phyloP scores from a whole-genome alignment of 30 jellyfish, hydroid and myxozoan species.

The Chironex yamaguchii region DNA sequence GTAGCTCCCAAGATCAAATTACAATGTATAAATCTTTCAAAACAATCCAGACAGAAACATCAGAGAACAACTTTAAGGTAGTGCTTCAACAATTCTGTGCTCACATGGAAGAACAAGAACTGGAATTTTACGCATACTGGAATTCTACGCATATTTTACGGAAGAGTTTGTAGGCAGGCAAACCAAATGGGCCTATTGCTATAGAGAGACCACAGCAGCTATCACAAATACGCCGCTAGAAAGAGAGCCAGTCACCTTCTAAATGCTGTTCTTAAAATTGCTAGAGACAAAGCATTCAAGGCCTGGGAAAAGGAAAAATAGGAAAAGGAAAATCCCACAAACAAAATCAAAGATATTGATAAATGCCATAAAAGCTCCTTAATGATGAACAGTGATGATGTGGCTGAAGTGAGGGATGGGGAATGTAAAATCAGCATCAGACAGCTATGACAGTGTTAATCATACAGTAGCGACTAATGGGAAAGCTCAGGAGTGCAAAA shows the following conservation, averaged over 20 bases:
- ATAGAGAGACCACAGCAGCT: constrained; percentile 41
- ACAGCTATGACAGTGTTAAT: background rate
- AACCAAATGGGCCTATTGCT: constrained; percentile 62
- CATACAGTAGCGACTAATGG: background rate
- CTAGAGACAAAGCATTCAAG: constrained; percentile 71
- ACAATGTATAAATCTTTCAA: constrained; percentile 5
- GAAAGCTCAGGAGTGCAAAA: constrained; percentile 5
- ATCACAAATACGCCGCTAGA: constrained; percentile 64
- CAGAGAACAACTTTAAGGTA: constrained; percentile 1
- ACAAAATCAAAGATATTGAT: constrained; percentile 45
- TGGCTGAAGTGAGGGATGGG: background rate
- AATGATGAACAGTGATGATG: background rate
- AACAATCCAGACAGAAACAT: constrained; percentile 31
- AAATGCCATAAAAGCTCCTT: constrained; percentile 45
- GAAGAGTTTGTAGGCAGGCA: constrained; percentile 31
- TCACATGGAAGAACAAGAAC: constrained; percentile 13
- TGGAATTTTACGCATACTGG: too few species aligned
- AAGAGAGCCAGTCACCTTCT: constrained; percentile 36
- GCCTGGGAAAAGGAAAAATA: constrained; percentile 56
- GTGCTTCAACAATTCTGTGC: constrained; percentile 38
- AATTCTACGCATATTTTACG: constrained; percentile 33
- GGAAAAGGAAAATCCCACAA: constrained; percentile 52
- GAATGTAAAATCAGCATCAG: background rate
- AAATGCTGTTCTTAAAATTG: constrained; percentile 27
- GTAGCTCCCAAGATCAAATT: background rate